Evolutionary conservation across 2,797 vertebrate genomes (phyloP).

Genomic region (Psittacula echo): DNA sequence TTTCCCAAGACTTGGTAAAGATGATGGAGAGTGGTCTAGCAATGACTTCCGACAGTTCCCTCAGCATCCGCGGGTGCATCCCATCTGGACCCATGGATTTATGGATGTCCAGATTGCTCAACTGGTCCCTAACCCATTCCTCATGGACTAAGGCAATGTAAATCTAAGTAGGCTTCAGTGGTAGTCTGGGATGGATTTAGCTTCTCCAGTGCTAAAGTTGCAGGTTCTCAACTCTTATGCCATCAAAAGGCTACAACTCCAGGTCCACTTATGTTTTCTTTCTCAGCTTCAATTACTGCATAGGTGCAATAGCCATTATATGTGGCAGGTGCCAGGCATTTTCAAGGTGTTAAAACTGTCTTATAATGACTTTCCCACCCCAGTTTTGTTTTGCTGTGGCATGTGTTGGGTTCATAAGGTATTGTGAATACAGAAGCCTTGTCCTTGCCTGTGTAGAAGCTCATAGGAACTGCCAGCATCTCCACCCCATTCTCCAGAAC

Average conservation of each 20-base stretch:
- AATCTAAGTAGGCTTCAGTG: background rate
- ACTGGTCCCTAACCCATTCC: too few relatives aligned
- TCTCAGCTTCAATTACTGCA: background rate
- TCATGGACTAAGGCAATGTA: too few relatives aligned
- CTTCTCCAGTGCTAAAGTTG: background rate
- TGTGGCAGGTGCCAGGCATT: background rate
- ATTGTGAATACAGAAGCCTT: background rate
- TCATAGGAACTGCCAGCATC: background rate
- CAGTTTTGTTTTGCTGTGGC: background rate
- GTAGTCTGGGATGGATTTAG: background rate
- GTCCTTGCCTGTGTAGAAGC: background rate
- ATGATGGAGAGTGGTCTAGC: too few relatives aligned
- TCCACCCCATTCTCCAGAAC: background rate
- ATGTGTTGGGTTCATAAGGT: background rate
- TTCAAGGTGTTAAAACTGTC: background rate
- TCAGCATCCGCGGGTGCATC: too few relatives aligned
- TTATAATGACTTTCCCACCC: background rate
- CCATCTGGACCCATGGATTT: too few relatives aligned
- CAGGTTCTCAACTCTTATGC: background rate
- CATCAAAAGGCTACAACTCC: background rate
- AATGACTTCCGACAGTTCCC: too few relatives aligned
- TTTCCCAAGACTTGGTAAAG: too few relatives aligned
- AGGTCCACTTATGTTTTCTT: background rate
- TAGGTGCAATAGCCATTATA: background rate
- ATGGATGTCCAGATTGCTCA: too few relatives aligned